Evolutionary conservation across 30 jellyfish, hydroid and myxozoan species (phyloP), one percentile per base, ranked within the genome.

Genomic region (Aurelia sp.): DNA sequence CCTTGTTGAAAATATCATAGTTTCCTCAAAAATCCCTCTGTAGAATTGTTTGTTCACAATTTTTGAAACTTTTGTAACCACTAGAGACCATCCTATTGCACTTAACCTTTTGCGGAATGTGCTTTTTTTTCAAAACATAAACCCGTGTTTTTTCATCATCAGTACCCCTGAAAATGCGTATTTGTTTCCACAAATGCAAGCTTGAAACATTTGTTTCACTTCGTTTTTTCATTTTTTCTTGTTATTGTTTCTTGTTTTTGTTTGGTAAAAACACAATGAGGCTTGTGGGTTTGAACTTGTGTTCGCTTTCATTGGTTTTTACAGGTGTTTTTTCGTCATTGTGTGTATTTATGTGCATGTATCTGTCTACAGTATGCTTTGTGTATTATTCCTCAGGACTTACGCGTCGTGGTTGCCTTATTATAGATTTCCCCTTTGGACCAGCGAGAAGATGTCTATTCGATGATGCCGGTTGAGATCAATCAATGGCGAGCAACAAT

Each of bases 401-500:
- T 64, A 64, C 74, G 74, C 44, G 13, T 21, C 74, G 4, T 64
- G 31, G 74, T 27, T 64, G 21, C 74, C 44, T 19, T 51, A 53
- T 74, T 55, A 47, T 23, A 60, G 20, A 33, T 52, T 51, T n/a
- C 48, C 70, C 71, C 40, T 55, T 74, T 19, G 55, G 57, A 74
- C 85, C 85, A 74, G 73, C 59, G 22, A 41, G 85, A 48, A 53
- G 85, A 55, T 55, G 44, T 53, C 40, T 74, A 15, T 74, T 19
- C 55, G 85, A 74, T 47, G 59, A 71, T 71, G 81, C 81, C 66
- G 66, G 81, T 71, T 71, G 81, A 71, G 19, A 13, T 68, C 79
- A 71, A 71, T 71, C 81, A 71, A 47, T 71, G 81, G 81, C 81
- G 81, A 41, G 81, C 81, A 71, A 71, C 81, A 74, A 74, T 21